These are phyloP conservation scores for Bombus pascuorum DNA, from an alignment of 1,140 invertebrate genomes.

Conservation along the genomic window DNA sequence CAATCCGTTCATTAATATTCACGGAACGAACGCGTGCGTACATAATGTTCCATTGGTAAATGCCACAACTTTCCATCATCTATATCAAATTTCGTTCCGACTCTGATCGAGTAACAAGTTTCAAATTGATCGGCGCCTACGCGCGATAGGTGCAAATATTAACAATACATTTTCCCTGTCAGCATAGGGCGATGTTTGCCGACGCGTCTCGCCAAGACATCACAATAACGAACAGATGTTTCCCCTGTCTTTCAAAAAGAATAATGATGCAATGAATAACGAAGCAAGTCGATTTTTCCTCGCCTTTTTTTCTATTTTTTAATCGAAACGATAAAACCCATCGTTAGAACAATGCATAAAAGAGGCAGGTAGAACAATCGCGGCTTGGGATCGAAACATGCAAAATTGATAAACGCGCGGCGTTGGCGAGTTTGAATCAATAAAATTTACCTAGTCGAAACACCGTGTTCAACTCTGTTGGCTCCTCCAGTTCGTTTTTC, in stretches of 20 bases:
- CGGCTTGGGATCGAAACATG: not conserved
- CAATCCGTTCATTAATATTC: conserved; percentile 13
- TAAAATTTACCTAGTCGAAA: conserved; percentile 47
- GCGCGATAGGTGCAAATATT: conserved; percentile 53
- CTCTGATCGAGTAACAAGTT: conserved; percentile 37
- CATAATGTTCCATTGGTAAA: not conserved
- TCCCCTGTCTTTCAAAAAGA: not conserved
- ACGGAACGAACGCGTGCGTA: not conserved
- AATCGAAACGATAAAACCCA: not conserved
- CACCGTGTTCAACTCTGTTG: not conserved
- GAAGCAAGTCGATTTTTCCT: not conserved
- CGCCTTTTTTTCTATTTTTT: not conserved
- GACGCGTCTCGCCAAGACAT: not conserved
- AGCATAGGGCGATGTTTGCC: conserved; percentile 36
- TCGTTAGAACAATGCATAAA: too few relatives aligned
- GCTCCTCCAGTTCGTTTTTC: conserved; percentile 25
- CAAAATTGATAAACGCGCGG: conserved; percentile 35
- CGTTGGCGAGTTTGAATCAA: not conserved
- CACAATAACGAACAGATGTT: not conserved
- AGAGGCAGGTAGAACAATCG: not conserved
- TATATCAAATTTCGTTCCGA: conserved; percentile 46
- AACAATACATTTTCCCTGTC: conserved; percentile 54
- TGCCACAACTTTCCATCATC: conserved; percentile 24
- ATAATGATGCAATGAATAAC: not conserved
- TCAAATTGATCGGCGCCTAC: conserved; percentile 26